Evolutionary conservation across 1,140 invertebrate genomes (phyloP).

Genomic region (Sitobion miscanthi): DNA sequence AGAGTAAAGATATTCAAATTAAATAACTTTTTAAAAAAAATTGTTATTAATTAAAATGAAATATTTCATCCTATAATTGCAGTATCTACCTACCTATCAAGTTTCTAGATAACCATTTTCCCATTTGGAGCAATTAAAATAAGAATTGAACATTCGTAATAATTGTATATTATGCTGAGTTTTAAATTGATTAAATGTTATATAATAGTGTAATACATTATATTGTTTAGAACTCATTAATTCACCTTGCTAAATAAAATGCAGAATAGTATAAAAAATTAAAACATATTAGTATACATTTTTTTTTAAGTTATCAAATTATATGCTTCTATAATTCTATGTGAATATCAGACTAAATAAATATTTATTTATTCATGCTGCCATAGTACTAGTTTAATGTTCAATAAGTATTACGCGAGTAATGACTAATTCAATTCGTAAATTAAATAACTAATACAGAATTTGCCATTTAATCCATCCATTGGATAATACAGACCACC

Average conservation of each 20-base stretch:
- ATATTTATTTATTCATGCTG: neutral
- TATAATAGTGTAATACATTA: no score
- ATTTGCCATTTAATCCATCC: neutral
- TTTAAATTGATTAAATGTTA: no score
- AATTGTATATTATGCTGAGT: neutral
- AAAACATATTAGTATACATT: no score
- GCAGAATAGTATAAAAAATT: no score
- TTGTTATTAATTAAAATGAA: conserved; percentile 2
- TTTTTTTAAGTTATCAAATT: neutral
- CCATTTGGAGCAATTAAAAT: neutral
- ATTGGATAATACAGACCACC: neutral
- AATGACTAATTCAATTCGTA: neutral
- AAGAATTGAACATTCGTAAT: neutral
- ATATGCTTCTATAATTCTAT: neutral
- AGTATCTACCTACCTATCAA: neutral
- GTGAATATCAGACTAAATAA: neutral
- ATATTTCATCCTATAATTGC: neutral
- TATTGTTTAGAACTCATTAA: no score
- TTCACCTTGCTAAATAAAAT: no score
- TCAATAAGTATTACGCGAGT: neutral
- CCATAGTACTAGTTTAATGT: neutral
- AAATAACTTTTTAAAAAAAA: conserved; percentile 41
- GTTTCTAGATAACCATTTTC: neutral
- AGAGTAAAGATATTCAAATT: neutral
- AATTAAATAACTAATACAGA: no score